Conservation (phyloP, 2,797 vertebrate species). For the Epinephelus coioides region DNA sequence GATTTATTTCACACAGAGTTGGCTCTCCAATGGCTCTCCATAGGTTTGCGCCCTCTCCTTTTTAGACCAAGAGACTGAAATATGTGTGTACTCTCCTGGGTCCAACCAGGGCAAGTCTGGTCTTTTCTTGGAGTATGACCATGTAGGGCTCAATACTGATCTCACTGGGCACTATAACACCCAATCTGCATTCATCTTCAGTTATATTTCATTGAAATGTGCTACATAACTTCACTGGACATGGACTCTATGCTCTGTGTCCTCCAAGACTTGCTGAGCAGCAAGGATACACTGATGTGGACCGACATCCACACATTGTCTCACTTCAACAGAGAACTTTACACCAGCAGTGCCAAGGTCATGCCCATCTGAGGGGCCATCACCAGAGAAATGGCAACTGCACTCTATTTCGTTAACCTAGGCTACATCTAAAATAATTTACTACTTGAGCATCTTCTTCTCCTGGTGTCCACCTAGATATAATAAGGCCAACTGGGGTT, state of each 20-base stretch:
- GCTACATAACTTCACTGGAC: neutral
- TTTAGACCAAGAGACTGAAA: conserved; percentile 15
- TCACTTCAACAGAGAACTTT: neutral
- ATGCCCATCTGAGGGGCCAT: neutral
- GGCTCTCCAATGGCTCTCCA: neutral
- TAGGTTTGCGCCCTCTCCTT: neutral
- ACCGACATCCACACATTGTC: neutral
- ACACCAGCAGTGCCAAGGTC: neutral
- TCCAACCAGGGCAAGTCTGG: neutral
- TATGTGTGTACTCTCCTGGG: neutral
- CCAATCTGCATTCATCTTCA: neutral
- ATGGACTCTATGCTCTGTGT: neutral
- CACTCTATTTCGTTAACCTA: neutral
- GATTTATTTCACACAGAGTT: conserved; percentile 10
- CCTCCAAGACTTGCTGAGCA: neutral
- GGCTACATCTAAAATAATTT: neutral
- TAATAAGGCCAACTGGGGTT: neutral
- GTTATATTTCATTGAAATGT: neutral
- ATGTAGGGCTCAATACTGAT: neutral
- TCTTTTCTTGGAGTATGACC: neutral
- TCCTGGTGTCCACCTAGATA: neutral
- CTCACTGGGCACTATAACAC: neutral
- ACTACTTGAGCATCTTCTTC: neutral
- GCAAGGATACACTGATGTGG: neutral
- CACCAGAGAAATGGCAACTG: neutral